Conservation (phyloP, 35 echinoderm and acorn worm species). For the Apostichopus parvimensis region DNA sequence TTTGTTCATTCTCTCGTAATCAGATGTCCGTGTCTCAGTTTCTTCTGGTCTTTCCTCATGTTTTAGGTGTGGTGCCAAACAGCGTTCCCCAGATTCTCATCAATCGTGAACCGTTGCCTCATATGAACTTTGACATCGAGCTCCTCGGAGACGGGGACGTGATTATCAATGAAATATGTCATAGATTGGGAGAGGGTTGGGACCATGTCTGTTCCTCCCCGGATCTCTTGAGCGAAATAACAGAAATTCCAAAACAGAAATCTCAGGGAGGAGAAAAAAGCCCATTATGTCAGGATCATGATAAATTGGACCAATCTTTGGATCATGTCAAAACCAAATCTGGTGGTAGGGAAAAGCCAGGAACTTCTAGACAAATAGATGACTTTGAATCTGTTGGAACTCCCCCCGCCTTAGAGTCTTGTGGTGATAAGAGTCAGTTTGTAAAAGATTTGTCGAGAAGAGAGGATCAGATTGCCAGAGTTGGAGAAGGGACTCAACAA, state of each 20-base stretch:
- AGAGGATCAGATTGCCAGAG: not conserved
- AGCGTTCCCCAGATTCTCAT: slow-evolving; percentile 96
- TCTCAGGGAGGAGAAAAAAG: not conserved
- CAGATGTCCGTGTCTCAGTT: no score
- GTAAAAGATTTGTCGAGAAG: not conserved
- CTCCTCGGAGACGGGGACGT: slow-evolving; percentile 91
- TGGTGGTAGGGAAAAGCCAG: not conserved
- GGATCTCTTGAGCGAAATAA: slow-evolving; percentile 59
- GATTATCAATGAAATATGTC: slow-evolving; percentile 95
- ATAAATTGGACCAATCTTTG: not conserved
- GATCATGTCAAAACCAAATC: not conserved
- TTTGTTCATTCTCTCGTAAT: no score
- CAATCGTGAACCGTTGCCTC: slow-evolving; percentile 90
- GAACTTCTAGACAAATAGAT: not conserved
- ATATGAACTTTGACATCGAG: slow-evolving; percentile 99
- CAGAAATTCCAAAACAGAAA: slow-evolving; percentile 60
- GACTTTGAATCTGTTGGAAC: not conserved
- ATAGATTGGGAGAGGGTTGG: slow-evolving; percentile 79
- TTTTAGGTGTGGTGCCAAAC: slow-evolving; percentile 69
- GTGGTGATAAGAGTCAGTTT: not conserved
- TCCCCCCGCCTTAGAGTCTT: not conserved
- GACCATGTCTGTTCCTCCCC: slow-evolving; percentile 72
- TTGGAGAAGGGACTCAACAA: no score
- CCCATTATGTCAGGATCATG: not conserved
- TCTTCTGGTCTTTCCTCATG: no score